A percentile compares a stretch with the other conserved stretches of the same genome.
Evolutionary conservation across 2,888 invertebrate species (phyloP).

Genomic region (Anthrax anthrax): DNA sequence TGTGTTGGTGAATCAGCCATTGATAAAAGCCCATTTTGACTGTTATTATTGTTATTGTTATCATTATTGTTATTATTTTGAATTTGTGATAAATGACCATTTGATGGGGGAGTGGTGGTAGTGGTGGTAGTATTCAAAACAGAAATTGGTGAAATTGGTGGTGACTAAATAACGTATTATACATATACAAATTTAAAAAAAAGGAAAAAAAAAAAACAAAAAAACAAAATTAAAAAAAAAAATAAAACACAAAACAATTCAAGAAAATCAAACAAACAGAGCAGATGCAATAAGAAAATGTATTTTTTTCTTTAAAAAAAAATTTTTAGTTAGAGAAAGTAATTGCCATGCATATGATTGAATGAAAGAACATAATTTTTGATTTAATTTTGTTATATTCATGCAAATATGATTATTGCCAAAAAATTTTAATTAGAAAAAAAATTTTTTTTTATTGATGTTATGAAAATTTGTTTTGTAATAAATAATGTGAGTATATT

Average conservation of each 20-base stretch:
- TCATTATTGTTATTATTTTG: slow-evolving; percentile 12
- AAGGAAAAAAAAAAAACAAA: background rate
- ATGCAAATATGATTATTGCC: background rate
- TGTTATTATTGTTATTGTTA: background rate
- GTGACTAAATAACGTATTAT: background rate
- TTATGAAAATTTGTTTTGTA: too few species aligned
- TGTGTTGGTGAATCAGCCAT: slow-evolving; percentile 16
- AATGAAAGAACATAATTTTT: too few species aligned
- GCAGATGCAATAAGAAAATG: background rate
- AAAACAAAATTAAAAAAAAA: background rate
- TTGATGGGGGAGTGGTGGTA: slow-evolving; percentile 7
- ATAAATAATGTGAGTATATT: too few species aligned
- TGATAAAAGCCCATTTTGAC: slow-evolving; percentile 18
- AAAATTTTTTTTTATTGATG: too few species aligned
- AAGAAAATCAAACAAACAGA: background rate
- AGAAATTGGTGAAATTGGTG: slow-evolving; percentile 14
- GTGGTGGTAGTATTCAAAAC: slow-evolving; percentile 16
- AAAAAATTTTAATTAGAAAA: too few species aligned
- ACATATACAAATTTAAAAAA: background rate
- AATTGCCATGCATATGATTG: too few species aligned
- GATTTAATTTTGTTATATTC: too few species aligned
- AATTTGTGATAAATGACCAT: slow-evolving; percentile 19
- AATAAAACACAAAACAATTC: background rate
- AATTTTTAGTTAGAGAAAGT: too few species aligned
- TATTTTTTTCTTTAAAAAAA: too few species aligned